These are phyloP conservation scores for Tachysurus fulvidraco DNA, from an alignment of 2,113 vertebrate species.

Conservation along the genomic window DNA sequence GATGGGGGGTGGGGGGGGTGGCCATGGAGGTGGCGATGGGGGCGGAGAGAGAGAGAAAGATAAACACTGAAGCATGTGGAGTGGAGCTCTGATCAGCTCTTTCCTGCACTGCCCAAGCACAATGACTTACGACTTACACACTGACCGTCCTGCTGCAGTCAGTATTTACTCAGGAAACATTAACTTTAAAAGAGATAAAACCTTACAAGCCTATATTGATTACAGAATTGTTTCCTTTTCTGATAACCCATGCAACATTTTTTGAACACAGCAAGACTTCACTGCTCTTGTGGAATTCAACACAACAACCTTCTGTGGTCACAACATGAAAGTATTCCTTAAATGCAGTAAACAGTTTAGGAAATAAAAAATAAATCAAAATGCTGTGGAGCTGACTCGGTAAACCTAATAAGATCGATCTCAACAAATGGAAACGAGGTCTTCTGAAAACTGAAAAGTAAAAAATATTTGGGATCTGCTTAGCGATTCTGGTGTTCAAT, in stretches of 20 bases:
- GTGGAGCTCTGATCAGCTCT: slow-evolving; percentile 11
- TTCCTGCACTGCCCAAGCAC: slow-evolving; percentile 51
- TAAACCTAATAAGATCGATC: background rate
- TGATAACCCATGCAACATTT: background rate
- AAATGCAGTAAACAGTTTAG: background rate
- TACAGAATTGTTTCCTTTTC: background rate
- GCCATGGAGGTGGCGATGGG: too few relatives aligned
- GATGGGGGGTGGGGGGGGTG: slow-evolving; percentile 31
- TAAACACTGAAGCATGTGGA: slow-evolving; percentile 46
- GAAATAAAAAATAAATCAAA: background rate
- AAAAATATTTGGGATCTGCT: background rate
- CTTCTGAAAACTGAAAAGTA: background rate
- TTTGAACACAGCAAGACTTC: background rate
- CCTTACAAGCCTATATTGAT: slow-evolving; percentile 1
- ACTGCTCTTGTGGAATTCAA: background rate
- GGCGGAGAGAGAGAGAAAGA: background rate
- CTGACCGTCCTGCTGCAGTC: background rate
- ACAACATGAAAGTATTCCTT: background rate
- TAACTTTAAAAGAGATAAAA: slow-evolving; percentile 36
- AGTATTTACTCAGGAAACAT: slow-evolving; percentile 38
- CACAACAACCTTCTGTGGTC: background rate
- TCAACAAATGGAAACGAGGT: background rate
- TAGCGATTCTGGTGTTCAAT: background rate
- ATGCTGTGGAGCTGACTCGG: background rate
- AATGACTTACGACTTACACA: slow-evolving; percentile 30